Evolutionary conservation across 2,797 vertebrate species (phyloP), one percentile per base, ranked within the genome.

Genomic region (Glyptemys insculpta): DNA sequence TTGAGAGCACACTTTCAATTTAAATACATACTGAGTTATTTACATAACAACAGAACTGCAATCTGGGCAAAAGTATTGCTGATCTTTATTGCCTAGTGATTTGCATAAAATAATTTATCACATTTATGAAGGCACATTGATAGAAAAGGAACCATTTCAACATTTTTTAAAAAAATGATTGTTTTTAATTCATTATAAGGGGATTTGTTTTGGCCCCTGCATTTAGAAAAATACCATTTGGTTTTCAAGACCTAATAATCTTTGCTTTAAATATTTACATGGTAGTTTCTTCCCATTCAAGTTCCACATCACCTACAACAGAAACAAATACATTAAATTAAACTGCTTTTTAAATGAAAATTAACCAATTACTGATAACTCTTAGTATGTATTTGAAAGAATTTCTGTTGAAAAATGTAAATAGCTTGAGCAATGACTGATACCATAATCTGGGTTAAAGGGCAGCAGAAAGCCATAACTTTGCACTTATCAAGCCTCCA

Each of bases 221-320:
- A 93, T 86, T 97, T 97, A 97, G 91, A 97, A 97, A 97, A 96
- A 96, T 93, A 92, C 34, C 18, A 93, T 78, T 95, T 90, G 89
- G 83, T 94, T 98, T 97, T 97, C 90, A 86, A 91, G 95, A 95
- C 89, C 79, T 87, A 78, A 54, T 87, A 90, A 72, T 85, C 87
- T 95, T 97, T 95, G 78, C 44, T 96, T 57, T 82, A 10, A 91
- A 83, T 85, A 90, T 98, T 99, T 98, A 99, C 99, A 99, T 99
- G 6, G 99, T 99, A 57, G 99, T 99, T 98, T 99, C 99, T 98
- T 99, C 99, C 99, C 99, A 99, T 97, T 99, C 99, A 92, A 99
- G 98, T 93, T 99, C 99, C 88, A 99, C 99, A 87, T 99, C 99
- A 98, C 99, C 99, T 99, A 86, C 15, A 97, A 98, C 86, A 97